A percentile compares a stretch with the other conserved stretches of the same genome.
These are phyloP conservation scores for Gerosis bhagava DNA, from an alignment of 2,888 invertebrate genomes.

Conservation along the genomic window DNA sequence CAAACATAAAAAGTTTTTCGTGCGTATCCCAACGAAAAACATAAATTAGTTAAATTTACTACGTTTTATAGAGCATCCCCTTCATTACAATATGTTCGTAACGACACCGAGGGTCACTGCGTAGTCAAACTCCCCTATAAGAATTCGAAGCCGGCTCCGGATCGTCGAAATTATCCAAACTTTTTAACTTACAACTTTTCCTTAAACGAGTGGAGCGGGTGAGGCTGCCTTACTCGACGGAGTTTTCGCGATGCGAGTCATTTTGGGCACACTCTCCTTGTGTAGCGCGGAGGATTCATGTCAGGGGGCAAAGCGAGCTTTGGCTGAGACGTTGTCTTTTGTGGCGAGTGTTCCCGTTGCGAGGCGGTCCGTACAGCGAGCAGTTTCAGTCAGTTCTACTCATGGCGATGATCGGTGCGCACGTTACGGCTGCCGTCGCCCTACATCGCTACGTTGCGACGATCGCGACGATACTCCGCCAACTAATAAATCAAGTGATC, in stretches of 20 bases:
- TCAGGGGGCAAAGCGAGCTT: conserved; percentile 46
- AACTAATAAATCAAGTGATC: conserved; percentile 71
- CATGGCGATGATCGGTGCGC: conserved; percentile 67
- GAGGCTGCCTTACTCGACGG: conserved; percentile 61
- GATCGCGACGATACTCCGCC: conserved; percentile 64
- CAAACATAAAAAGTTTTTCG: conserved; percentile 76
- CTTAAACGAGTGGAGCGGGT: conserved; percentile 59
- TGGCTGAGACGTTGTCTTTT: conserved; percentile 49
- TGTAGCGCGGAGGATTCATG: conserved; percentile 47
- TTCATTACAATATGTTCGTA: conserved; percentile 77
- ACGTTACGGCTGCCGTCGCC: conserved; percentile 56
- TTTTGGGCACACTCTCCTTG: conserved; percentile 53
- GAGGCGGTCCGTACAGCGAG: conserved; percentile 43
- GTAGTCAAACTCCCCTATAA: conserved; percentile 67
- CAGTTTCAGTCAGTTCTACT: conserved; percentile 57
- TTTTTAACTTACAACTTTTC: conserved; percentile 79
- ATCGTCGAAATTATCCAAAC: conserved; percentile 76
- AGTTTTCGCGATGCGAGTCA: conserved; percentile 48
- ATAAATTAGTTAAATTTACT: conserved; percentile 79
- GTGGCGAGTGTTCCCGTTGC: conserved; percentile 51
- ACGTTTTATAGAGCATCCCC: conserved; percentile 73
- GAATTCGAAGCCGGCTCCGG: conserved; percentile 56
- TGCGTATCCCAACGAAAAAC: conserved; percentile 78
- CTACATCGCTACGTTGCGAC: conserved; percentile 52
- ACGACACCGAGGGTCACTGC: conserved; percentile 72